phyloP scores from a whole-genome alignment of 2,888 invertebrate species.

The Thereva nobilitata region DNA sequence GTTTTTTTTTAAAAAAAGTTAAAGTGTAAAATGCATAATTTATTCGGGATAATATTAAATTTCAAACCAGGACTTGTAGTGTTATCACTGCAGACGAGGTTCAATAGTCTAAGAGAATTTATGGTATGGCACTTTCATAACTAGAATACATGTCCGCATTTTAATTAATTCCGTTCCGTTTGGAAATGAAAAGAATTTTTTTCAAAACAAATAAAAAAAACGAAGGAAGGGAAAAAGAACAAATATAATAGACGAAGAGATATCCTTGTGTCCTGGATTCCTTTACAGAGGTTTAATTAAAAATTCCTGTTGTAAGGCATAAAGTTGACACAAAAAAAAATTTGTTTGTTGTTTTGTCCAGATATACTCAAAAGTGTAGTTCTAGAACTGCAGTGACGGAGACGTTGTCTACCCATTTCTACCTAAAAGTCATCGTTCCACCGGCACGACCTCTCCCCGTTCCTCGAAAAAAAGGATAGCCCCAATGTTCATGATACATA shows the following conservation, averaged over 20 bases:
- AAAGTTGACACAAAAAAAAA: slow-evolving; percentile 22
- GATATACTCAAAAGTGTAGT: slow-evolving; percentile 14
- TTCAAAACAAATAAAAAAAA: no score
- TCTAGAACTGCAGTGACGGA: slow-evolving; percentile 20
- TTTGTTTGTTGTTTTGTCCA: not conserved
- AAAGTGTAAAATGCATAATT: no score
- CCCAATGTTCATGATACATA: not conserved
- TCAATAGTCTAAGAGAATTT: no score
- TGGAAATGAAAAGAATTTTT: no score
- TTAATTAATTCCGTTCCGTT: slow-evolving; percentile 21
- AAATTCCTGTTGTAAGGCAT: slow-evolving; percentile 26
- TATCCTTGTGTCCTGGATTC: slow-evolving; percentile 1
- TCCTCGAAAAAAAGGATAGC: not conserved
- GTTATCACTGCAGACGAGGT: no score
- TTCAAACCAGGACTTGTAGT: no score
- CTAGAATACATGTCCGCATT: slow-evolving; percentile 14
- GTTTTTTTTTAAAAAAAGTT: no score
- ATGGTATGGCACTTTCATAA: no score
- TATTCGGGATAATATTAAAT: no score
- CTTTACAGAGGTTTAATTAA: slow-evolving; percentile 27
- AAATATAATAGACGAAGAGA: not conserved
- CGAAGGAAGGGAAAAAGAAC: slow-evolving; percentile 5
- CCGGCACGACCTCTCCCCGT: no score
- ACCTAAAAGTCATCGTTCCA: not conserved
- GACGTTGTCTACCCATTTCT: not conserved